Conservation (phyloP, 2,888 invertebrate genomes). For the Prosopocoilus inquinatus region DNA sequence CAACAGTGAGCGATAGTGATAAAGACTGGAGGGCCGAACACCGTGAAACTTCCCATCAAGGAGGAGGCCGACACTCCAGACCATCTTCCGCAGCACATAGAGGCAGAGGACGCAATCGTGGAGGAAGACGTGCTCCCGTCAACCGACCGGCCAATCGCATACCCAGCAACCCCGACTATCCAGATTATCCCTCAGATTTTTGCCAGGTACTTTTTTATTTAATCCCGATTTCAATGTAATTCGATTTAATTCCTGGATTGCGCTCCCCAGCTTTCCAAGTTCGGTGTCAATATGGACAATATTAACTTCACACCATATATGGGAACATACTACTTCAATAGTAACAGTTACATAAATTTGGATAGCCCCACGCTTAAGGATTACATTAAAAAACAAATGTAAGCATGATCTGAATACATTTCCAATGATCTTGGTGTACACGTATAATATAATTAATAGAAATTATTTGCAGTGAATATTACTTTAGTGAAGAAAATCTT, state of each 20-base stretch:
- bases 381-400: slow-evolving; percentile 88
- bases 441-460: background rate
- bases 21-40: slow-evolving; percentile 46
- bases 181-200: slow-evolving; percentile 41
- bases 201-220: slow-evolving; percentile 3
- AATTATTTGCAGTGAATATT: slow-evolving; percentile 82
- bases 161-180: slow-evolving; percentile 52
- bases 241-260: background rate
- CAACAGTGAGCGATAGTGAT: slow-evolving; percentile 48
- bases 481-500: slow-evolving; percentile 96
- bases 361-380: slow-evolving; percentile 68
- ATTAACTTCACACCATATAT: slow-evolving; percentile 53
- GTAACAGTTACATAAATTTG: slow-evolving; percentile 46
- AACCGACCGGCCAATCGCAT: slow-evolving; percentile 49
- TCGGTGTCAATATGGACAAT: slow-evolving; percentile 34
- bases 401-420: slow-evolving; percentile 49
- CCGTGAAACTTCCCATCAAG: slow-evolving; percentile 12
- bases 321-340: slow-evolving; percentile 63
- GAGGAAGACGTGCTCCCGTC: slow-evolving; percentile 50
- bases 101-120: slow-evolving; percentile 54
- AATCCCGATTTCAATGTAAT: background rate
- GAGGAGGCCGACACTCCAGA: slow-evolving; percentile 27
- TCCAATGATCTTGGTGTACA: background rate
- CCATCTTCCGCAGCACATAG: slow-evolving; percentile 41
- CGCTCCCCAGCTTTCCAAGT: slow-evolving; percentile 43